Evolutionary conservation across 2,797 vertebrate genomes (phyloP).

Genomic region (Acomys russatus): DNA sequence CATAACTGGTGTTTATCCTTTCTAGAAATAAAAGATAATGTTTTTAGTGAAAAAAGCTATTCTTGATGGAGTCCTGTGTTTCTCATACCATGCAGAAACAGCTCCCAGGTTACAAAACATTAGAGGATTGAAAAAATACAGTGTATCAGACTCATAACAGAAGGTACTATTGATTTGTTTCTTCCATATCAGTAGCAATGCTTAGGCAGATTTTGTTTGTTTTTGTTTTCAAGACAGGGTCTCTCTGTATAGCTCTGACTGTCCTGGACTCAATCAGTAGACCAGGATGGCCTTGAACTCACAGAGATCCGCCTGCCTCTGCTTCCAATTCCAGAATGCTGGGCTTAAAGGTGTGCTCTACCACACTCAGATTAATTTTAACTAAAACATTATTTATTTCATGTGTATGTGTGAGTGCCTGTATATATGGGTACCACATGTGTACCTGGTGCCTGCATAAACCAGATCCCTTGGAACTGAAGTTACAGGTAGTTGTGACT

Average conservation of each 20-base stretch:
- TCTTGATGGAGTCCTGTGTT: constrained; percentile 53
- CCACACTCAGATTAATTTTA: not conserved
- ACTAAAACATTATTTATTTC: not conserved
- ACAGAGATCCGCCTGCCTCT: too few relatives aligned
- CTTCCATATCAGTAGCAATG: constrained; percentile 55
- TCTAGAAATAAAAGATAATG: constrained; percentile 32
- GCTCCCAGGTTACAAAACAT: constrained; percentile 60
- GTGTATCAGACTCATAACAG: constrained; percentile 47
- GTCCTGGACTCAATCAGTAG: too few relatives aligned
- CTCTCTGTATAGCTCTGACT: too few relatives aligned
- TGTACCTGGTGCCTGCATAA: not conserved
- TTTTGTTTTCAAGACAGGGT: too few relatives aligned
- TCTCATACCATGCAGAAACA: constrained; percentile 71
- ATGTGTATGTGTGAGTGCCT: not conserved
- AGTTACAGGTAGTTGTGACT: not conserved
- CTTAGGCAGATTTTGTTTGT: not conserved
- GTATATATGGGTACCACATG: not conserved
- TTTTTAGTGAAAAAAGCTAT: constrained; percentile 69
- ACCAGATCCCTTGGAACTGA: not conserved
- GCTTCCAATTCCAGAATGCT: too few relatives aligned
- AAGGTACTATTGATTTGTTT: constrained; percentile 68
- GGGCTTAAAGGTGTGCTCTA: not conserved
- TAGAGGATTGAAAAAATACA: constrained; percentile 66
- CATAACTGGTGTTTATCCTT: constrained; percentile 55
- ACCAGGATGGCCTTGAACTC: too few relatives aligned